Evolutionary conservation across 2,888 invertebrate genomes (phyloP).

Genomic region (Cotesia congregata): DNA sequence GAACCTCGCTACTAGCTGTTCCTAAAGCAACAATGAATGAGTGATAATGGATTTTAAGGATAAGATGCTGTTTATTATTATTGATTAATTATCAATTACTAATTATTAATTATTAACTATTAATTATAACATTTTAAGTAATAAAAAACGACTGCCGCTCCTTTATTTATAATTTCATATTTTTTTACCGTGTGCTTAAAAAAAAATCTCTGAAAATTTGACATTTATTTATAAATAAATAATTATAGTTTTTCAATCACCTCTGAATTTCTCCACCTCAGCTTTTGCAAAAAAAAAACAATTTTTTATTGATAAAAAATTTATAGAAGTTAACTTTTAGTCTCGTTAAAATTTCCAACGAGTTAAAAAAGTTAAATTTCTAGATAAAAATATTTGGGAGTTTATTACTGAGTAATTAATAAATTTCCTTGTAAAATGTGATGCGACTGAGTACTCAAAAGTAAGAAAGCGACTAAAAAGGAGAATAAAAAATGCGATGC

Average conservation of each 20-base stretch:
- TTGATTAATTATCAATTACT: constrained; percentile 1
- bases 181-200: too few relatives aligned
- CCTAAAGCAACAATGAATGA: constrained; percentile 70
- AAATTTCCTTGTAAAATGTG: constrained; percentile 22
- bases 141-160: too few relatives aligned
- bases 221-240: too few relatives aligned
- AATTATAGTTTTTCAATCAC: too few relatives aligned
- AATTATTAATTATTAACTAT: neutral
- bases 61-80: constrained; percentile 50
- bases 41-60: constrained; percentile 65
- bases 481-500: constrained; percentile 31
- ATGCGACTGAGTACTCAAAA: constrained; percentile 47
- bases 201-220: too few relatives aligned
- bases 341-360: neutral
- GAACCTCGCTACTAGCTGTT: constrained; percentile 70
- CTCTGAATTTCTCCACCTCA: neutral
- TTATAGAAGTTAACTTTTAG: constrained; percentile 22
- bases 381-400: constrained; percentile 1
- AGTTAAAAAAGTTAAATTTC: constrained; percentile 6
- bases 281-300: neutral
- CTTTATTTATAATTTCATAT: too few relatives aligned
- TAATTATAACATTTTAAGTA: too few relatives aligned
- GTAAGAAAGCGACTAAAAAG: constrained; percentile 35
- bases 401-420: constrained; percentile 16
- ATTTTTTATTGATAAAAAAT: constrained; percentile 17